Percentiles rank a stretch among this genome's conserved stretches.
Conservation (phyloP, 2,888 invertebrate species). For the Coelopa pilipes region DNA sequence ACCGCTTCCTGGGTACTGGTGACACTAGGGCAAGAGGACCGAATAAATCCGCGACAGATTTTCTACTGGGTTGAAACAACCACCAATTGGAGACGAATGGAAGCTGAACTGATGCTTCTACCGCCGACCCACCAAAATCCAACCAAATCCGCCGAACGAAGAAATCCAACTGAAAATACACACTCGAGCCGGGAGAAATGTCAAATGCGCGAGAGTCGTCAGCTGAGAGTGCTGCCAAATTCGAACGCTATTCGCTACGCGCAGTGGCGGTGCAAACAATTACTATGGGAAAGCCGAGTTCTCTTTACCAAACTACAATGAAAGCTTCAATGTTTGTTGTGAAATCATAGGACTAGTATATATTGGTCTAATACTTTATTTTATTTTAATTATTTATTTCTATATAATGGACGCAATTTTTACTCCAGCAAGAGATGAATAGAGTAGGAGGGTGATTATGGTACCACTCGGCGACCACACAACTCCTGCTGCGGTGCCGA, state of each 20-base stretch:
- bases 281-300: no score
- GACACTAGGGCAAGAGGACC: neutral
- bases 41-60: neutral
- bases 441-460: neutral
- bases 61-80: neutral
- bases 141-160: conserved; percentile 45
- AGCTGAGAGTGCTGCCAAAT: conserved; percentile 21
- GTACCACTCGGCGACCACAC: neutral
- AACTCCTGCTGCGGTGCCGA: conserved; percentile 39
- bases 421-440: no score
- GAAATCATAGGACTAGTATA: no score
- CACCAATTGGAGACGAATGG: neutral
- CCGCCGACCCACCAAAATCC: conserved; percentile 12
- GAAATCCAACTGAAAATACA: conserved; percentile 46
- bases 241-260: neutral
- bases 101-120: neutral
- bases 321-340: no score
- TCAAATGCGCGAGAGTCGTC: neutral
- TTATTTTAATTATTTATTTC: no score
- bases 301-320: no score
- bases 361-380: no score
- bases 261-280: no score
- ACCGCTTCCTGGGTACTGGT: neutral
- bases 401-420: no score
- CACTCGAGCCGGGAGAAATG: neutral